phyloP scores from a whole-genome alignment of 2,113 vertebrate species.

The Dolichotis patagonum region DNA sequence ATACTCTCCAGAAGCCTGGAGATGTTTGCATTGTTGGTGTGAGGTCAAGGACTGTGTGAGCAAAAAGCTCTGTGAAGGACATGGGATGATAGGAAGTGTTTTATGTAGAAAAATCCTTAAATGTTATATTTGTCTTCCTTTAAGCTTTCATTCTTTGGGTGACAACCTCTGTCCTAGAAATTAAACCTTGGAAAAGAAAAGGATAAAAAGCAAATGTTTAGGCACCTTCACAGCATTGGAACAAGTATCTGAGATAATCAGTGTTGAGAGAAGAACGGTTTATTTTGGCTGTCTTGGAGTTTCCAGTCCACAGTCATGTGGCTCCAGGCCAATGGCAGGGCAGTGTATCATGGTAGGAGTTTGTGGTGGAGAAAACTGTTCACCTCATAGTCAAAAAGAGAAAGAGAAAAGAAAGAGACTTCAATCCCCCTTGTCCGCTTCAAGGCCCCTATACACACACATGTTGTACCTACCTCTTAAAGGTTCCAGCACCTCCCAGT shows the following conservation, averaged over 20 bases:
- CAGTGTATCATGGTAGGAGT: not conserved
- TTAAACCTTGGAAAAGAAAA: not conserved
- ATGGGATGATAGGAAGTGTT: not conserved
- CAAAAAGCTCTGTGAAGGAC: not conserved
- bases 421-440: too few relatives aligned
- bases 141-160: not conserved
- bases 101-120: not conserved
- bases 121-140: not conserved
- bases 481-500: not conserved
- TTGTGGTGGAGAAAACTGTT: not conserved
- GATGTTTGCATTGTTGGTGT: not conserved
- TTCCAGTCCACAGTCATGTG: not conserved
- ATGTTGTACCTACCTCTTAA: not conserved
- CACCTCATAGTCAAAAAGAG: not conserved
- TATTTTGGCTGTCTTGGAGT: not conserved
- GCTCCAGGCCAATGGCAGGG: not conserved
- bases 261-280: not conserved
- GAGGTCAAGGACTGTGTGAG: not conserved
- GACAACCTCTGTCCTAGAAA: slow-evolving; percentile 12
- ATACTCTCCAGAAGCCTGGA: not conserved
- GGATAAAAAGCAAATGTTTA: not conserved
- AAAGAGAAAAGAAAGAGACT: not conserved
- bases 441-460: not conserved
- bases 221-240: not conserved
- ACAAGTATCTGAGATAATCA: not conserved